Evolutionary conservation across 2,113 vertebrate genomes (phyloP).

Genomic region (Cheilinus undulatus): DNA sequence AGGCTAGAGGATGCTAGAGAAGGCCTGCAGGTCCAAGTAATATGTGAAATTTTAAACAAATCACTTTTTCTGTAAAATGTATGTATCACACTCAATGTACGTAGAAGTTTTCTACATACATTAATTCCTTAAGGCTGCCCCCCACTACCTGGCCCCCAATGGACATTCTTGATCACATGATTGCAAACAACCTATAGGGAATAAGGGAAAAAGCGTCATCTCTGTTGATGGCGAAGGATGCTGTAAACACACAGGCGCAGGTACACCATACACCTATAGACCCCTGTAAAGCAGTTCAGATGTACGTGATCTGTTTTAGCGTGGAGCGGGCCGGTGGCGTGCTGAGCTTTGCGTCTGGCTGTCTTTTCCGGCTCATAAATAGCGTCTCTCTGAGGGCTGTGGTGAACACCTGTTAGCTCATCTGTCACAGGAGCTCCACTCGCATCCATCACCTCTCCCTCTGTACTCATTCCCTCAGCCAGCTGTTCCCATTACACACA

Average conservation of each 20-base stretch:
- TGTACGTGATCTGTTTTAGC: slow-evolving; percentile 53
- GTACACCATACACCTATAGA: background rate
- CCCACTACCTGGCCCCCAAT: too few species aligned
- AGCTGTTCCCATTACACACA: slow-evolving; percentile 76
- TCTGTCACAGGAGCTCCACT: slow-evolving; percentile 79
- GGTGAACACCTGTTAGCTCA: slow-evolving; percentile 82
- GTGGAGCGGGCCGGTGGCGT: slow-evolving; percentile 30
- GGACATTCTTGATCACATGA: too few species aligned
- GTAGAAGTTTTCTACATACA: too few species aligned
- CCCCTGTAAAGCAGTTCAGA: slow-evolving; percentile 53
- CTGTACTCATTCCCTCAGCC: slow-evolving; percentile 80
- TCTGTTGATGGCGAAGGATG: background rate
- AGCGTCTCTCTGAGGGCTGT: slow-evolving; percentile 75
- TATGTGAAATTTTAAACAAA: too few species aligned
- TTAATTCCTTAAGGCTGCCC: too few species aligned
- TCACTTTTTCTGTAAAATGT: too few species aligned
- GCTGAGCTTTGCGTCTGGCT: slow-evolving; percentile 72
- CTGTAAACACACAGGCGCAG: slow-evolving; percentile 6
- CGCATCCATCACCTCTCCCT: slow-evolving; percentile 80
- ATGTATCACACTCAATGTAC: too few species aligned
- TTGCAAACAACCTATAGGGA: too few species aligned
- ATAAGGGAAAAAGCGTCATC: too few species aligned
- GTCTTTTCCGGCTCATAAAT: slow-evolving; percentile 81
- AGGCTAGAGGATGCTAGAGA: too few species aligned
- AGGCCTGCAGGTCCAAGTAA: too few species aligned